These are phyloP conservation scores for Formica aserva DNA, from an alignment of 2,888 invertebrate genomes.

Conservation along the genomic window DNA sequence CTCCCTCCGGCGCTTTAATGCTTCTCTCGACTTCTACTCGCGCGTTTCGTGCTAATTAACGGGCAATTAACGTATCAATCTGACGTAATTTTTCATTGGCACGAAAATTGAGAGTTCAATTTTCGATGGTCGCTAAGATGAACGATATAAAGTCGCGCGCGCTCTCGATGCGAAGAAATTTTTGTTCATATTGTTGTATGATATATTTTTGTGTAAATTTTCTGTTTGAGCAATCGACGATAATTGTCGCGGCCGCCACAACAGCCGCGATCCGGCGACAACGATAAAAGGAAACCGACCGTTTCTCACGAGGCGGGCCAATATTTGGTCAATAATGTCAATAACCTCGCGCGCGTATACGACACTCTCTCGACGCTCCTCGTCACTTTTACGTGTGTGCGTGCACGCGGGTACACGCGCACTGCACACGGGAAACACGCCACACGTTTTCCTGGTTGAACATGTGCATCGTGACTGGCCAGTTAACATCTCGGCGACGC, in stretches of 20 bases:
- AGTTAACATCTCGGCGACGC: constrained; percentile 77
- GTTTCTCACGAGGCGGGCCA: constrained; percentile 64
- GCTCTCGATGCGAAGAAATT: no score
- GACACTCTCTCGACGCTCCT: constrained; percentile 66
- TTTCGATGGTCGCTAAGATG: background rate
- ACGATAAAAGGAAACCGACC: constrained; percentile 51
- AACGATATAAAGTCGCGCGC: background rate
- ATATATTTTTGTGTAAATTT: background rate
- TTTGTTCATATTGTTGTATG: background rate
- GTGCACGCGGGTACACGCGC: constrained; percentile 53
- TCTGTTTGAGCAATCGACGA: background rate
- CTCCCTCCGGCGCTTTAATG: background rate
- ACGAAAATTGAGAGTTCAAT: background rate
- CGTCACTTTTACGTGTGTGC: constrained; percentile 48
- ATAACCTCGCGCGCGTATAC: constrained; percentile 73
- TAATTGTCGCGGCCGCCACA: constrained; percentile 23
- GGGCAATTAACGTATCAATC: background rate
- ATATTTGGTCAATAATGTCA: constrained; percentile 81
- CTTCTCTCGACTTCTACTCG: background rate
- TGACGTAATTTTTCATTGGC: background rate
- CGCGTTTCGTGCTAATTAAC: background rate
- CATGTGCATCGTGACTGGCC: constrained; percentile 82
- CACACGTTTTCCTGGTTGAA: constrained; percentile 75
- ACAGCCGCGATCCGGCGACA: constrained; percentile 9
- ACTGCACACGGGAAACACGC: constrained; percentile 70